Evolutionary conservation across 2,113 vertebrate genomes (phyloP), one percentile per base, ranked within the genome.

Genomic region (Dicerorhinus sumatrensis): DNA sequence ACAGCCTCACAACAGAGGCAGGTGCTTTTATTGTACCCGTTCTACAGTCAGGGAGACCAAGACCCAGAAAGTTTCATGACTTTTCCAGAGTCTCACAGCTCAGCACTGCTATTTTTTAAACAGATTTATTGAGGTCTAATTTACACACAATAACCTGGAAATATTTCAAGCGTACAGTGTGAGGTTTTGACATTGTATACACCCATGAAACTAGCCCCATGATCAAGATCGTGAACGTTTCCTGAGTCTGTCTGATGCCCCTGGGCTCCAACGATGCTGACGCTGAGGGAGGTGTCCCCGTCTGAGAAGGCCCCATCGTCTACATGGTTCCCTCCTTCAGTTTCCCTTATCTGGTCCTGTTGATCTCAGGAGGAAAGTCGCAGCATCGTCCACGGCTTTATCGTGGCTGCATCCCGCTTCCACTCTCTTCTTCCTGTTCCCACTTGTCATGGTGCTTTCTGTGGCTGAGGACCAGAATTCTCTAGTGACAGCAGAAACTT

Each of bases 321-420:
- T 48, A 11, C 6, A 2, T 33, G 0, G 17, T 6, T 36, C n/a
- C 46, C 46, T 81, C 3, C 56, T 51, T 13, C 5, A 21, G 25
- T 46, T 2, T 67, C 5, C 17, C 12, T 65, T 21, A 9, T 56
- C 11, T 11, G 13, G 8, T 36, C 18, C 60, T 63, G 0, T 36
- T 31, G 10, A 3, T 16, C 46, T 36, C 5, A 2, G 33, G 81
- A 82, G 42, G 60, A 36, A 8, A 1, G 8, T 39, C 42, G 60
- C 8, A 9, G 29, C 0, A 0, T 42, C 5, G 1, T 12, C n/a
- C 10, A 21, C 5, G 18, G 48, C 31, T 33, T 48, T 75, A 65
- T 62, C 33, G 25, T 0, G 2, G 46, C 25, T 2, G 3, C 6
- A 0, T 23, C 21, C 65, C 33, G 17, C 42, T 58, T 51, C n/a